Percentiles rank a stretch among this genome's conserved stretches.
Evolutionary conservation across 1,140 invertebrate species (phyloP).

Genomic region (Periplaneta americana): DNA sequence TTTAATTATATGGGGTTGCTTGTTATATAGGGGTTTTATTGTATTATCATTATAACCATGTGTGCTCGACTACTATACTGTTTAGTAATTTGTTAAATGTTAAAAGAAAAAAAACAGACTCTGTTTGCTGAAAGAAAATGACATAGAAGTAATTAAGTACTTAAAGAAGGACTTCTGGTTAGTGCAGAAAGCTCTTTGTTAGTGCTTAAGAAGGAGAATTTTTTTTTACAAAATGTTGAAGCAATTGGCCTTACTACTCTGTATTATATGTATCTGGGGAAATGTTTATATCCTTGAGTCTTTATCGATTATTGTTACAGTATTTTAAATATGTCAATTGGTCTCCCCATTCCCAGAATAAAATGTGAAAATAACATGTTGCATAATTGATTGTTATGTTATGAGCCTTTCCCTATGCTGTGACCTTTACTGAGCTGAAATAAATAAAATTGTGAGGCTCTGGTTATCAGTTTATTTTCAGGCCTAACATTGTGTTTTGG

Average conservation of each 20-base stretch:
- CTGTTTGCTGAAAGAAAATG: not conserved
- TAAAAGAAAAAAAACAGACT: not conserved
- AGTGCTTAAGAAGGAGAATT: not conserved
- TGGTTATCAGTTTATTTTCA: too few species aligned
- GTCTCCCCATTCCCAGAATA: not conserved
- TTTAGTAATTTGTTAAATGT: not conserved
- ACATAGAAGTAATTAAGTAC: not conserved
- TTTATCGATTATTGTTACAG: not conserved
- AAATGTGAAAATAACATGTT: not conserved
- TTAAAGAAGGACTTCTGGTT: not conserved
- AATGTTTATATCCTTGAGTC: not conserved
- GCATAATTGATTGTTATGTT: not conserved
- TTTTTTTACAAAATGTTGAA: not conserved
- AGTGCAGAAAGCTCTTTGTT: not conserved
- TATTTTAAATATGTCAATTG: not conserved
- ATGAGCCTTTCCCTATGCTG: not conserved
- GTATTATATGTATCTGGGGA: not conserved
- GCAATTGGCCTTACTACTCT: not conserved
- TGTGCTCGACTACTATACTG: not conserved
- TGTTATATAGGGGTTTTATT: not conserved
- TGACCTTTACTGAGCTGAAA: too few species aligned
- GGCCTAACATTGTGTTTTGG: too few species aligned
- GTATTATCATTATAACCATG: not conserved
- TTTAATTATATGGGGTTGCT: not conserved
- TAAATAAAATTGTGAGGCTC: too few species aligned